Percentiles rank a stretch among this genome's conserved stretches.
Conservation (phyloP, 2,888 invertebrate species). For the Cheilosia soror region DNA sequence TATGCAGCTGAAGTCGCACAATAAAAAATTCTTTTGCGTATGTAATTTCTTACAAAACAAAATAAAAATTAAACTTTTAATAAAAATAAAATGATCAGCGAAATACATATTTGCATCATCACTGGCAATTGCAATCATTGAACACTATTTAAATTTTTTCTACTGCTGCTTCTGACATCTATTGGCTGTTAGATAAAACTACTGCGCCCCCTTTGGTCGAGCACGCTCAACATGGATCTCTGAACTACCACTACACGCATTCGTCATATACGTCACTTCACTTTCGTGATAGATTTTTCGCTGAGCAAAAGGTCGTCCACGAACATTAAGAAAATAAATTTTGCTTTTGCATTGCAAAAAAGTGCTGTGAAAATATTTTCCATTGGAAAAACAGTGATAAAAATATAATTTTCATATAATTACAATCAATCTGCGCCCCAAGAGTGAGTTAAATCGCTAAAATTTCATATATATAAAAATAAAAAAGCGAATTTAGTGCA, state of each 20-base stretch:
- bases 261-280: constrained; percentile 64
- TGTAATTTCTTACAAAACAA: too few species aligned
- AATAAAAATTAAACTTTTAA: too few species aligned
- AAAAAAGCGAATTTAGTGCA: constrained; percentile 32
- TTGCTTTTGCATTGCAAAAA: constrained; percentile 52
- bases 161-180: constrained; percentile 9
- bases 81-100: too few species aligned
- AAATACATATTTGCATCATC: too few species aligned
- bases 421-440: constrained; percentile 32
- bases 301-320: constrained; percentile 62
- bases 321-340: constrained; percentile 41
- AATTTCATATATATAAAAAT: constrained; percentile 1
- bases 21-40: too few species aligned
- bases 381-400: constrained; percentile 56
- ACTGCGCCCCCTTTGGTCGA: constrained; percentile 19
- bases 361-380: constrained; percentile 66
- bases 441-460: constrained; percentile 40
- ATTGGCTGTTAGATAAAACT: background rate
- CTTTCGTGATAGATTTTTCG: constrained; percentile 71
- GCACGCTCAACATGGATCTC: constrained; percentile 8
- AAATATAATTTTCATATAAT: constrained; percentile 50
- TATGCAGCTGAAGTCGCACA: too few species aligned
- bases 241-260: constrained; percentile 33
- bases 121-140: too few species aligned
- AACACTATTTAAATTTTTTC: background rate